phyloP scores from a whole-genome alignment of 2,797 vertebrate genomes.

The Capromys pilorides region DNA sequence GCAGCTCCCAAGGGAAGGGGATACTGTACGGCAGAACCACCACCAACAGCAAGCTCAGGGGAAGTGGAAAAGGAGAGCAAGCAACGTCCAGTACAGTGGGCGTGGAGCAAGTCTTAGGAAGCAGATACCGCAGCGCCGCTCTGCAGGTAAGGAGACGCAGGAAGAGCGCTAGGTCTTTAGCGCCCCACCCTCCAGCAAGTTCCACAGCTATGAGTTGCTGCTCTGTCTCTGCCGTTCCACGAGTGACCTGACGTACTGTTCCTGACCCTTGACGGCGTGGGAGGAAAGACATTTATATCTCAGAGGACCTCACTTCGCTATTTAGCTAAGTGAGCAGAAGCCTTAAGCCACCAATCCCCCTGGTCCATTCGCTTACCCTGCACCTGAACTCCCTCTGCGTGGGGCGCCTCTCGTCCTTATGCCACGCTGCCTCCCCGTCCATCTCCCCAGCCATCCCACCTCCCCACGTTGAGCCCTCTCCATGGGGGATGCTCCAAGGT shows the following conservation, averaged over 20 bases:
- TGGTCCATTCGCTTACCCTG: no score
- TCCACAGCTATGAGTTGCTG: accelerated
- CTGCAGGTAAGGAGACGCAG: neutral
- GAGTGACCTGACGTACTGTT: accelerated
- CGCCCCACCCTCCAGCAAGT: accelerated
- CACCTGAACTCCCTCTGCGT: neutral
- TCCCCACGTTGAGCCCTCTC: no score
- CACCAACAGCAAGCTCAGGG: no score
- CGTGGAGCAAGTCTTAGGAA: no score
- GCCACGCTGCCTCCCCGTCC: neutral
- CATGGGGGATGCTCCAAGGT: accelerated
- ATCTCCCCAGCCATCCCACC: neutral
- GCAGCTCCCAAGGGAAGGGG: neutral
- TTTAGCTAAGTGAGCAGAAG: neutral
- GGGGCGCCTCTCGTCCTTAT: accelerated
- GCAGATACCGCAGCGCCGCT: accelerated
- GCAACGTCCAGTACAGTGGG: accelerated
- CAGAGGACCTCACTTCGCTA: accelerated
- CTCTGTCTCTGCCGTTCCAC: no score
- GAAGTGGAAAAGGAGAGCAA: neutral
- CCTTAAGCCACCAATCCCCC: accelerated
- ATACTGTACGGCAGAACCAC: neutral
- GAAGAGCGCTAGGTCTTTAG: accelerated
- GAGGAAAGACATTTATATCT: accelerated
- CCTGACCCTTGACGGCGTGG: neutral